Percentiles rank a stretch among this genome's conserved stretches.
Conservation (phyloP, 2,888 invertebrate genomes). For the Neoscelio sp. region DNA sequence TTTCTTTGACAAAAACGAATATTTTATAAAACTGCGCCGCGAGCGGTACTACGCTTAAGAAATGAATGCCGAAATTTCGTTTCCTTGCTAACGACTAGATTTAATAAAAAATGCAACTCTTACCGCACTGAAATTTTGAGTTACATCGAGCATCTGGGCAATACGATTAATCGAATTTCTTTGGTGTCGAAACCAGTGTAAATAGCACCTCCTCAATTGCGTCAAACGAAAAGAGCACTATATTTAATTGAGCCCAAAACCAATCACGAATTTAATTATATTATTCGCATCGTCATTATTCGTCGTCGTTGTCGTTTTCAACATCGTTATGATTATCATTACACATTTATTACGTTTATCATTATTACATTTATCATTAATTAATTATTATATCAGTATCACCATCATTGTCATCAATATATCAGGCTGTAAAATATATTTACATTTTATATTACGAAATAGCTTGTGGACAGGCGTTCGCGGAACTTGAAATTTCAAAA, state of each 20-base stretch:
- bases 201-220: conserved; percentile 27
- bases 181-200: conserved; percentile 37
- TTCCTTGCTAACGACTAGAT: conserved; percentile 32
- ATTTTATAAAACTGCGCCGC: conserved; percentile 28
- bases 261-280: conserved; percentile 44
- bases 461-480: conserved; percentile 67
- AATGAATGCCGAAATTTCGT: conserved; percentile 37
- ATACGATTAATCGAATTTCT: conserved; percentile 20
- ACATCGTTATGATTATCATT: conserved; percentile 66
- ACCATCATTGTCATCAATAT: conserved; percentile 72
- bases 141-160: conserved; percentile 10
- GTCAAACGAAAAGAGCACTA: conserved; percentile 12
- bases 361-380: conserved; percentile 42
- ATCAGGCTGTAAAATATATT: conserved; percentile 75
- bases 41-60: conserved; percentile 47
- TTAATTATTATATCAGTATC: conserved; percentile 62
- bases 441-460: conserved; percentile 73
- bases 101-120: conserved; percentile 29
- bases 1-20: conserved; percentile 29
- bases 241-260: conserved; percentile 26
- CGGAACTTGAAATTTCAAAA: conserved; percentile 41
- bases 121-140: conserved; percentile 18
- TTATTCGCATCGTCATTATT: conserved; percentile 33
- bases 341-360: conserved; percentile 44
- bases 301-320: conserved; percentile 55